Conservation (phyloP, 2,113 vertebrate genomes). For the Pelmatolapia mariae region DNA sequence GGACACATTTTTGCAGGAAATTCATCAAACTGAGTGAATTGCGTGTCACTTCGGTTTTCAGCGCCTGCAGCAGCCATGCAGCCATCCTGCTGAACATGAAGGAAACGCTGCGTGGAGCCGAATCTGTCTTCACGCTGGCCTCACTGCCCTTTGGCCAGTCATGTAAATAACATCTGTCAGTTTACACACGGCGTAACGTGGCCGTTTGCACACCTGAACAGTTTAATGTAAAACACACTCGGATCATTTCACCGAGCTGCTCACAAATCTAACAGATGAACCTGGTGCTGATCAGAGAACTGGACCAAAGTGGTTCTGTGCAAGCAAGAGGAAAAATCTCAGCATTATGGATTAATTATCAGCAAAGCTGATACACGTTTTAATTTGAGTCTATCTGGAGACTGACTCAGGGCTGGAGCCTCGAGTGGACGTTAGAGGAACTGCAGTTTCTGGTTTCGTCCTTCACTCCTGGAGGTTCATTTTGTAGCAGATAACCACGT, state of each 20-base stretch:
- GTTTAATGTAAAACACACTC: not conserved
- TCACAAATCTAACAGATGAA: not conserved
- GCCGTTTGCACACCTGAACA: not conserved
- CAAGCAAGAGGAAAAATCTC: not conserved
- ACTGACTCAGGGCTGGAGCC: not conserved
- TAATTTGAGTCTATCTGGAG: not conserved
- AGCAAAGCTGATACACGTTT: rapidly evolving
- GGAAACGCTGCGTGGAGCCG: not conserved
- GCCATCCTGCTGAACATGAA: not conserved
- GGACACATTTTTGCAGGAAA: not conserved
- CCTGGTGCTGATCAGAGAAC: not conserved
- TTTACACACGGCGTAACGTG: rapidly evolving
- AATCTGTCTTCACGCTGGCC: not conserved
- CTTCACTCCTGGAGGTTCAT: not conserved
- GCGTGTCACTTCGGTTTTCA: not conserved
- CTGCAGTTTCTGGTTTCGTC: not conserved
- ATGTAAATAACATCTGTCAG: not conserved
- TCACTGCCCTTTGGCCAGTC: not conserved
- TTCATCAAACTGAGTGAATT: not conserved
- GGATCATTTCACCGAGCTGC: not conserved
- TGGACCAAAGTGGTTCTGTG: not conserved
- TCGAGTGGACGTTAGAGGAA: not conserved
- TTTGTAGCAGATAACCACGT: not conserved
- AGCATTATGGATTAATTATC: not conserved
- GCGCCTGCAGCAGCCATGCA: not conserved